Conservation (phyloP, 2,797 vertebrate genomes). For the Argyrosomus regius region DNA sequence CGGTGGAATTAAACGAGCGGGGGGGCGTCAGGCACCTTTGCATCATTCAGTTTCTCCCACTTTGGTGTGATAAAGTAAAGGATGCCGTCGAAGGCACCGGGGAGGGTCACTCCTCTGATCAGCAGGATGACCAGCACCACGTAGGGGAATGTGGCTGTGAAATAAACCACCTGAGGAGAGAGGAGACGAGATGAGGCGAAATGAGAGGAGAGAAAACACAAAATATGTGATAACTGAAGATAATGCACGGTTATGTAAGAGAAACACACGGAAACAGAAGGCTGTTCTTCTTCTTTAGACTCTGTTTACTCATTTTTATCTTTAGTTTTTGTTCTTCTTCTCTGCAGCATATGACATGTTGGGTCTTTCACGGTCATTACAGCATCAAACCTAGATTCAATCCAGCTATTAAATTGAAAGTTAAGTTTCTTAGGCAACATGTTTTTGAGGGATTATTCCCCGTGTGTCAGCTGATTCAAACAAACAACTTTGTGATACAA, state of each 20-base stretch:
- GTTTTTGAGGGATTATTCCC: too few species aligned
- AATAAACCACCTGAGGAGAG: slow-evolving; percentile 93
- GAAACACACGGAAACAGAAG: background rate
- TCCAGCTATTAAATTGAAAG: background rate
- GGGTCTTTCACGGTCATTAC: background rate
- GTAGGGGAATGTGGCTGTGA: slow-evolving; percentile 97
- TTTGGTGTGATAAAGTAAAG: slow-evolving; percentile 99
- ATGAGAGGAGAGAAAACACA: background rate
- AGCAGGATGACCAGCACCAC: slow-evolving; percentile 97
- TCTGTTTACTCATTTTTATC: too few species aligned
- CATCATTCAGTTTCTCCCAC: slow-evolving; percentile 97
- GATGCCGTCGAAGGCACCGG: slow-evolving; percentile 93
- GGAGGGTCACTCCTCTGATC: slow-evolving; percentile 94
- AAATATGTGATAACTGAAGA: background rate
- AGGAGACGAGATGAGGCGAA: background rate
- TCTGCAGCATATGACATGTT: background rate
- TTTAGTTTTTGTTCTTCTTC: background rate
- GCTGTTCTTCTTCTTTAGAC: background rate
- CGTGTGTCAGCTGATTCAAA: background rate
- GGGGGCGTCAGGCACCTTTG: slow-evolving; percentile 86
- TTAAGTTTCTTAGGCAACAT: background rate
- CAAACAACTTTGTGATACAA: background rate
- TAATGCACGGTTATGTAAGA: background rate
- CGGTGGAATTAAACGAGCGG: accelerated
- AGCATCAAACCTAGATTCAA: background rate